Percentiles rank a stretch among this genome's conserved stretches.
Conservation (phyloP, 2,797 vertebrate species). For the Artibeus lituratus region DNA sequence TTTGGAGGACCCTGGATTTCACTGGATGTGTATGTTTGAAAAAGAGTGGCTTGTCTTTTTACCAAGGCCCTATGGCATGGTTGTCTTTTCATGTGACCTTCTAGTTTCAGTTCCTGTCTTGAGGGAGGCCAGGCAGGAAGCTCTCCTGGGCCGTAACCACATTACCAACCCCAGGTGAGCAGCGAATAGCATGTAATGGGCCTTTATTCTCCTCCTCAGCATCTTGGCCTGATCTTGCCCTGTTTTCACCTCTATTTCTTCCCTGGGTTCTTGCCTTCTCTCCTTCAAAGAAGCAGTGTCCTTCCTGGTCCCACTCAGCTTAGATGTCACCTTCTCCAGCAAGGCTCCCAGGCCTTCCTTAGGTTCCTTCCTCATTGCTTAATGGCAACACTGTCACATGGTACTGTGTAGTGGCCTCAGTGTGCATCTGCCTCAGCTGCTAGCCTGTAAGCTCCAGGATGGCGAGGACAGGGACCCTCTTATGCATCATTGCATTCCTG, state of each 20-base stretch:
- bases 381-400: rapidly evolving
- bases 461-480: neutral
- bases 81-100: neutral
- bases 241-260: neutral
- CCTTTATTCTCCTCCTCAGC: neutral
- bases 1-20: neutral
- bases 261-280: neutral
- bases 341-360: neutral
- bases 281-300: neutral
- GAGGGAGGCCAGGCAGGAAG: neutral
- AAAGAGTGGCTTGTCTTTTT: neutral
- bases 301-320: neutral
- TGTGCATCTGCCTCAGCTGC: neutral
- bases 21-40: neutral
- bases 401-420: neutral
- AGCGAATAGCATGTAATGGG: rapidly evolving
- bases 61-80: too few species aligned
- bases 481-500: neutral
- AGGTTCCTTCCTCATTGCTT: neutral
- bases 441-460: rapidly evolving
- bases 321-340: neutral
- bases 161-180: rapidly evolving
- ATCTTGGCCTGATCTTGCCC: neutral
- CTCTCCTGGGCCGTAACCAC: neutral
- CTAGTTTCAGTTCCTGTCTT: neutral